Conservation (phyloP, 2,888 invertebrate genomes). For the Cephus pulcher region DNA sequence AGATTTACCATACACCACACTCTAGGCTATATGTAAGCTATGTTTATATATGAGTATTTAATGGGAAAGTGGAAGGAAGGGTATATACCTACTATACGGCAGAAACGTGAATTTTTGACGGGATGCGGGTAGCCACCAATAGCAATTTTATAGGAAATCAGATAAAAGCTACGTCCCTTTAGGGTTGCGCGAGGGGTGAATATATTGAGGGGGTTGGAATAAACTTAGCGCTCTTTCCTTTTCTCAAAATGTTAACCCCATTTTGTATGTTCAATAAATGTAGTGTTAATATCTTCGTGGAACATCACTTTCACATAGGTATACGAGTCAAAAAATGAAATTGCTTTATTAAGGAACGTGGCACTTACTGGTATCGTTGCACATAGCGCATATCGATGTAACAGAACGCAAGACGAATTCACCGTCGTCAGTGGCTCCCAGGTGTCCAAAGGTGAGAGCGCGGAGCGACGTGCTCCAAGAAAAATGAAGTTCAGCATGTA, state of each 20-base stretch:
- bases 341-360: neutral
- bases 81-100: neutral
- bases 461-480: neutral
- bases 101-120: neutral
- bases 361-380: neutral
- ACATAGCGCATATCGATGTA: neutral
- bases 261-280: neutral
- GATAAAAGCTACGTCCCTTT: conserved; percentile 40
- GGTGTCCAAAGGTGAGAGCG: neutral
- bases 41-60: conserved; percentile 49
- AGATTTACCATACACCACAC: conserved; percentile 14
- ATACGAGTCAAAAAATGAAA: neutral
- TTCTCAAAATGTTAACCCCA: conserved; percentile 1
- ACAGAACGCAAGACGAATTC: neutral
- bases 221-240: conserved; percentile 1
- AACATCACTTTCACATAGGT: neutral
- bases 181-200: conserved; percentile 31
- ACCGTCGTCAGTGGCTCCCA: neutral
- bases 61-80: conserved; percentile 33
- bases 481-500: neutral
- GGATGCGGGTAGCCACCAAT: conserved; percentile 23
- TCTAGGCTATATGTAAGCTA: conserved; percentile 11
- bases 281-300: neutral
- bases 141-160: conserved; percentile 47
- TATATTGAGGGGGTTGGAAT: conserved; percentile 29